Evolutionary conservation across 37 sponge, comb jelly and placozoan genomes (phyloP).

Genomic region (Hexactinellida sp.): DNA sequence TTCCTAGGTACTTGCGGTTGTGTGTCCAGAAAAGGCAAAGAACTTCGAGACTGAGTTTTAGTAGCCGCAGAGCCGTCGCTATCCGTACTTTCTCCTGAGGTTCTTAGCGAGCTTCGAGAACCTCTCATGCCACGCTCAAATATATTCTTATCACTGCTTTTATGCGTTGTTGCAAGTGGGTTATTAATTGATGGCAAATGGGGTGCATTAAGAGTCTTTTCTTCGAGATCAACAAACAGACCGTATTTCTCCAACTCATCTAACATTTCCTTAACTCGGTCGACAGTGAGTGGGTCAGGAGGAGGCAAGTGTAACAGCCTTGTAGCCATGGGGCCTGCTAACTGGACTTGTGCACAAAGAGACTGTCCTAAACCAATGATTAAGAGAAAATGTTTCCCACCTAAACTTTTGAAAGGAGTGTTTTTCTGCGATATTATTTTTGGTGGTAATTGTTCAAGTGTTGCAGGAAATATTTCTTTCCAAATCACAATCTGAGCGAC

Average conservation of each 20-base stretch:
- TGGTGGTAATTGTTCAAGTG: neutral
- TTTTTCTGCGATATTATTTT: neutral
- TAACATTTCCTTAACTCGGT: slow-evolving; percentile 3
- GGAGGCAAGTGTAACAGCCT: neutral
- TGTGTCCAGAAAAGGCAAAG: neutral
- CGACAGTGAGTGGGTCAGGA: neutral
- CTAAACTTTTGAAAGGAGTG: neutral
- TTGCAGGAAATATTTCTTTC: neutral
- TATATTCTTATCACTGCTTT: neutral
- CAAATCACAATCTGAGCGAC: neutral
- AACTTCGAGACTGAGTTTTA: neutral
- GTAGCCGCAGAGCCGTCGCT: neutral
- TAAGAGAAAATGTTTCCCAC: neutral
- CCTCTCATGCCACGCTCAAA: neutral
- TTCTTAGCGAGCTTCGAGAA: neutral
- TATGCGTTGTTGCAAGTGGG: neutral
- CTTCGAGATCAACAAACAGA: neutral
- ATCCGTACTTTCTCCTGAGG: neutral
- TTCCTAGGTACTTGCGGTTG: neutral
- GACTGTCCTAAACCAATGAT: neutral
- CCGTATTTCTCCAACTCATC: neutral
- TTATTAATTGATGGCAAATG: neutral
- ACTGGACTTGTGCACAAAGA: neutral
- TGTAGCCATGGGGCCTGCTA: neutral
- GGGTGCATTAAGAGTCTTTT: neutral